Percentiles rank a stretch among this genome's conserved stretches.
Evolutionary conservation across 2,888 invertebrate genomes (phyloP).

Genomic region (Drosophila ochracea): DNA sequence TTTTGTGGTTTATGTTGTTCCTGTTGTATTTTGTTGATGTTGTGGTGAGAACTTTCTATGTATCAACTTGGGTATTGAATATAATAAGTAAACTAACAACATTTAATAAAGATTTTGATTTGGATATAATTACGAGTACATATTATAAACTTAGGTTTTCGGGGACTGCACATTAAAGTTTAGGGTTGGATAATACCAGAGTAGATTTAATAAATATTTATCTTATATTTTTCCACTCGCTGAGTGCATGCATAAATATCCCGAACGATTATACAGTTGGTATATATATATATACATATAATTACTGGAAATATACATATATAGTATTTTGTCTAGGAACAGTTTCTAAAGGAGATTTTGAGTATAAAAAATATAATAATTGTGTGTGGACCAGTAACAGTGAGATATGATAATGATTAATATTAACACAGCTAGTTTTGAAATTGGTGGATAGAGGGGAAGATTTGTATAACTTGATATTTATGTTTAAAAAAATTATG

Average conservation of each 20-base stretch:
- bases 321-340: constrained; percentile 28
- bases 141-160: constrained; percentile 16
- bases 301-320: constrained; percentile 16
- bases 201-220: constrained; percentile 18
- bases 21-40: constrained; percentile 28
- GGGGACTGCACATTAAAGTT: constrained; percentile 31
- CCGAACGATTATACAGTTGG: constrained; percentile 27
- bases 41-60: constrained; percentile 25
- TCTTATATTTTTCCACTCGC: constrained; percentile 18
- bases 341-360: constrained; percentile 13
- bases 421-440: constrained; percentile 4
- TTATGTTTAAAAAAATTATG: constrained; percentile 1
- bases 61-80: constrained; percentile 27
- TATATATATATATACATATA: constrained; percentile 25
- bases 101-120: constrained; percentile 40
- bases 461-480: not conserved
- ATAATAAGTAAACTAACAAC: constrained; percentile 50
- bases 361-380: constrained; percentile 8
- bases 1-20: constrained; percentile 49
- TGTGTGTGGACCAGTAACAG: constrained; percentile 18
- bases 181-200: constrained; percentile 11
- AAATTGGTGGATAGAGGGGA: not conserved
- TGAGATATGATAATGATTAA: constrained; percentile 6
- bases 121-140: constrained; percentile 29
- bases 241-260: constrained; percentile 43